Evolutionary conservation across 2,797 vertebrate genomes (phyloP).

Genomic region (Sitta carolinensis): DNA sequence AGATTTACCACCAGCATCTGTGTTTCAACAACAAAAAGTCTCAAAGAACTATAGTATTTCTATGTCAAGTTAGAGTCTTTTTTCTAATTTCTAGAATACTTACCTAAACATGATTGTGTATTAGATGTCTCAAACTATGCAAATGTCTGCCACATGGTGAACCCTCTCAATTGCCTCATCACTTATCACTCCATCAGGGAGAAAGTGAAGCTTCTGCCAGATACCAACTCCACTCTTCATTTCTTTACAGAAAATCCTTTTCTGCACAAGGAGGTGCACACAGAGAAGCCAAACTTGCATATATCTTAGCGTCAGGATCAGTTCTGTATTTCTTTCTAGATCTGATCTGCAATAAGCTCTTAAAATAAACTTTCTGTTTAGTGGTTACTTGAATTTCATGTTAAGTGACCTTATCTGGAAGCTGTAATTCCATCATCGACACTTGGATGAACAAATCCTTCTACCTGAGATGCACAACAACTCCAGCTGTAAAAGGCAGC

Average conservation of each 20-base stretch:
- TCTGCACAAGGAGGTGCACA: background rate
- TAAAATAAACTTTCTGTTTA: background rate
- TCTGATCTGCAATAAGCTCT: background rate
- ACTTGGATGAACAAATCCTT: background rate
- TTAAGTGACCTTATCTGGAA: background rate
- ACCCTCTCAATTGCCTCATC: conserved; percentile 14
- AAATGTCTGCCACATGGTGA: conserved; percentile 41
- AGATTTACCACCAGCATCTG: background rate
- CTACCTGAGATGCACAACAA: background rate
- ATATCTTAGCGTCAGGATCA: background rate
- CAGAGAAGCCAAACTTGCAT: background rate
- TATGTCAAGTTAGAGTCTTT: conserved; percentile 4
- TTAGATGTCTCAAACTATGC: conserved; percentile 8
- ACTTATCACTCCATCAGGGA: background rate
- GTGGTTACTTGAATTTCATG: background rate
- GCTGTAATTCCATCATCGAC: background rate
- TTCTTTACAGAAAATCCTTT: background rate
- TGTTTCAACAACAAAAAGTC: conserved; percentile 34
- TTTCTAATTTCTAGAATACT: conserved; percentile 35
- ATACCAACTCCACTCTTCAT: background rate
- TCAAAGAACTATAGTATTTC: background rate
- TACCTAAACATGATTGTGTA: conserved; percentile 30
- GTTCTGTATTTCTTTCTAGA: background rate
- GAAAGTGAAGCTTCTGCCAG: conserved; percentile 9
- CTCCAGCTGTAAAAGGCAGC: background rate